Evolutionary conservation across 2,113 vertebrate species (phyloP).

Genomic region (Andinoacara biseriatus): DNA sequence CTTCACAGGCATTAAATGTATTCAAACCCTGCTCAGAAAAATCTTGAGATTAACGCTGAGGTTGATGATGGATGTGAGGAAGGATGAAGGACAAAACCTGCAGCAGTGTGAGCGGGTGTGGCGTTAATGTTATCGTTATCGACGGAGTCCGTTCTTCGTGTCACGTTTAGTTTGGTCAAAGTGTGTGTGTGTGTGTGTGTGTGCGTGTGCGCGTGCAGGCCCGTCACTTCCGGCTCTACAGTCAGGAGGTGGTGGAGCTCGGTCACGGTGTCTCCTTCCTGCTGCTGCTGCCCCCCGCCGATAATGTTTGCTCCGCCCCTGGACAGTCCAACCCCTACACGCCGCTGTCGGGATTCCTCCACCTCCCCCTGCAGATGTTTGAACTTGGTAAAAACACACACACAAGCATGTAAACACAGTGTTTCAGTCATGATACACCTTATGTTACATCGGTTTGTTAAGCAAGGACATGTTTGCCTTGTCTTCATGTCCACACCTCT

Average conservation of each 20-base stretch:
- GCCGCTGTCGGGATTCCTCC: slow-evolving; percentile 93
- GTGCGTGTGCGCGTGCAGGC: slow-evolving; percentile 79
- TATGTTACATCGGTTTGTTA: background rate
- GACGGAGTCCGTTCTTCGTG: background rate
- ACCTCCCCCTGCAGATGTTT: slow-evolving; percentile 99
- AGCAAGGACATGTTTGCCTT: background rate
- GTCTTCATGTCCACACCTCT: too few species aligned
- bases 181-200: background rate
- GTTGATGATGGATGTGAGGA: too few species aligned
- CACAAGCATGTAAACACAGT: background rate
- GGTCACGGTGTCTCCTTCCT: slow-evolving; percentile 97
- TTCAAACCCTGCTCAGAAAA: too few species aligned
- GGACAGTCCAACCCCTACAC: slow-evolving; percentile 98
- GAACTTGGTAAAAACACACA: slow-evolving; percentile 84
- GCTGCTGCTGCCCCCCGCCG: slow-evolving; percentile 94
- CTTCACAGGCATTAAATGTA: too few species aligned
- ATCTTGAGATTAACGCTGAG: too few species aligned
- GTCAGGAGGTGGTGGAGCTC: slow-evolving; percentile 97
- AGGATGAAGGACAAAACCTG: background rate
- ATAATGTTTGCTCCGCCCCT: slow-evolving; percentile 96
- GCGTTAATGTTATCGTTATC: background rate
- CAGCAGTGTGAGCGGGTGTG: background rate
- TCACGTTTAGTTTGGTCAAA: background rate
- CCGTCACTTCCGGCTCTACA: slow-evolving; percentile 95
- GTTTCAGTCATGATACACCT: too few species aligned